phyloP scores from a whole-genome alignment of 2,888 invertebrate genomes.

The Leptothorax acervorum region DNA sequence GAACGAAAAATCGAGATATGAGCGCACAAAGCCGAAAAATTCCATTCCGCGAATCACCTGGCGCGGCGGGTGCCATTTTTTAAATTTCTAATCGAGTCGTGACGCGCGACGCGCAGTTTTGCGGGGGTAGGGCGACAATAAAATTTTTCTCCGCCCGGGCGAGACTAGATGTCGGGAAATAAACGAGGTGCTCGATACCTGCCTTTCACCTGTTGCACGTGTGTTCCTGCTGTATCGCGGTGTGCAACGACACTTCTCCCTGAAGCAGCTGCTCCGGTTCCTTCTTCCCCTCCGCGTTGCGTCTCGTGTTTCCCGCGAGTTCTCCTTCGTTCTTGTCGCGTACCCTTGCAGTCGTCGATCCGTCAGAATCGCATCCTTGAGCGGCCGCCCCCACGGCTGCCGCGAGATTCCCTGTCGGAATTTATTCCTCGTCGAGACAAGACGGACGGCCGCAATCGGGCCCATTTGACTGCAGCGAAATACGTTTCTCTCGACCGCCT shows the following conservation, averaged over 20 bases:
- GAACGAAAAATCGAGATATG: neutral
- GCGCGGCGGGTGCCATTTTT: constrained; percentile 4
- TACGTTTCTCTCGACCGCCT: constrained; percentile 44
- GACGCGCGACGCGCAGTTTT: constrained; percentile 15
- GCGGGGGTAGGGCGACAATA: constrained; percentile 19
- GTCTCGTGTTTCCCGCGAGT: constrained; percentile 26
- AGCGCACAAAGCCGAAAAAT: neutral
- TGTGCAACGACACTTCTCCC: constrained; percentile 58
- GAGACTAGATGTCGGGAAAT: constrained; percentile 60
- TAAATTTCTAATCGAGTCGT: constrained; percentile 38
- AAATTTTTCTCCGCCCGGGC: constrained; percentile 28
- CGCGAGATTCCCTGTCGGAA: constrained; percentile 23
- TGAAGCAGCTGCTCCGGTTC: constrained; percentile 54
- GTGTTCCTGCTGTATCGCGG: constrained; percentile 53
- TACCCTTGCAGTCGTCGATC: constrained; percentile 26
- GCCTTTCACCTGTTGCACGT: constrained; percentile 74
- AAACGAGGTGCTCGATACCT: constrained; percentile 69
- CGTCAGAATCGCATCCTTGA: constrained; percentile 30
- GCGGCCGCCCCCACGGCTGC: neutral
- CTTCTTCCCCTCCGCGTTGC: constrained; percentile 22
- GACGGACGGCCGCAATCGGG: constrained; percentile 48
- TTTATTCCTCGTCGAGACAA: constrained; percentile 43
- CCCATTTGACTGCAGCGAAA: constrained; percentile 38
- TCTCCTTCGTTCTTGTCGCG: neutral
- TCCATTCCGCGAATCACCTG: neutral